phyloP scores from a whole-genome alignment of 2,113 vertebrate species.

The Chaetops frenatus region DNA sequence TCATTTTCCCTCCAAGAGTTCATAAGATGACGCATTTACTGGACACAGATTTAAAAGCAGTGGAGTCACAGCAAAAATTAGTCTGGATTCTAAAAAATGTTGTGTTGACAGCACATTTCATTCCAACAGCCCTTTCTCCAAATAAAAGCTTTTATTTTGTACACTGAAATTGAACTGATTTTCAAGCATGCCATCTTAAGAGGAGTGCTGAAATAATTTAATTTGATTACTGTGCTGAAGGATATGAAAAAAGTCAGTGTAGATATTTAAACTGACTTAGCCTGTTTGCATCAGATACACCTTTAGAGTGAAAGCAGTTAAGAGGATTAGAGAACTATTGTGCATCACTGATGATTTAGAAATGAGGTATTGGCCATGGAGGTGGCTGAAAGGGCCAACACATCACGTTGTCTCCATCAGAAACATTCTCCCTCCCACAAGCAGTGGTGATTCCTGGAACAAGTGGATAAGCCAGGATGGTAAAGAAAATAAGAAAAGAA shows the following conservation, averaged over 20 bases:
- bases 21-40: neutral
- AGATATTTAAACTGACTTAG: neutral
- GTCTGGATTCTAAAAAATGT: neutral
- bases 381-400: neutral
- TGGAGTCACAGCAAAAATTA: neutral
- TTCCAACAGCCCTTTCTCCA: neutral
- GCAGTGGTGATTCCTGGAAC: neutral
- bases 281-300: neutral
- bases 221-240: neutral
- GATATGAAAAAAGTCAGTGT: neutral
- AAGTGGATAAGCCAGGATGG: neutral
- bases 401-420: neutral
- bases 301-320: neutral
- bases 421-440: neutral
- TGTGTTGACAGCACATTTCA: neutral
- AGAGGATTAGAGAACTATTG: neutral
- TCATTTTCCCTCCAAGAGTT: neutral
- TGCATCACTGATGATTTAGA: neutral
- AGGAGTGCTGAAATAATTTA: neutral
- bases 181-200: neutral
- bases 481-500: neutral
- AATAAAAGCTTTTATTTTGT: neutral
- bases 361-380: neutral
- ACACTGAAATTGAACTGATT: neutral
- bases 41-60: neutral